Percentiles rank a stretch among this genome's conserved stretches.
phyloP scores from a whole-genome alignment of 2,797 vertebrate genomes.

The Monodelphis domestica region DNA sequence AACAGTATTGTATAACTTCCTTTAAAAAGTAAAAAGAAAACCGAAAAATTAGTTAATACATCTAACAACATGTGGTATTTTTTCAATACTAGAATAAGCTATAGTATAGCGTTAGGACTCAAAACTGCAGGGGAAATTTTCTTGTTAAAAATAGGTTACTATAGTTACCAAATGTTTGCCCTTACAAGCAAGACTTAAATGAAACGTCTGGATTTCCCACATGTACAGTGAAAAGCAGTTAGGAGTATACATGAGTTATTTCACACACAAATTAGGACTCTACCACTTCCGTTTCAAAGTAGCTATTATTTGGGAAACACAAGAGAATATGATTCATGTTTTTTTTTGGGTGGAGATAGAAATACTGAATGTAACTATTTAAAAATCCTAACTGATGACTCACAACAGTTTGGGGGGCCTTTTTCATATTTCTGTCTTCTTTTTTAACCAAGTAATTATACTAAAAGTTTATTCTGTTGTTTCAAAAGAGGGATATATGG shows the following conservation, averaged over 20 bases:
- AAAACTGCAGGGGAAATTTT: constrained; percentile 62
- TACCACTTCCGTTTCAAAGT: constrained; percentile 72
- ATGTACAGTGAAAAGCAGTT: constrained; percentile 70
- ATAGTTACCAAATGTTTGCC: constrained; percentile 82
- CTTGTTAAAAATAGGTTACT: constrained; percentile 77
- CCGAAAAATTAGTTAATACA: constrained; percentile 49
- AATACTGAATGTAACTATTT: constrained; percentile 81
- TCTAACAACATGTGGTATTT: constrained; percentile 20
- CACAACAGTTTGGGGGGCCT: constrained; percentile 77
- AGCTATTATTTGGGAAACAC: constrained; percentile 80
- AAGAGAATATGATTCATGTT: constrained; percentile 83
- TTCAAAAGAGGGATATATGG: constrained; percentile 55
- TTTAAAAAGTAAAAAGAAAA: constrained; percentile 35
- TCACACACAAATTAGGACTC: constrained; percentile 77
- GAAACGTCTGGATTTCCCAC: constrained; percentile 80
- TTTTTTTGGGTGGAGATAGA: constrained; percentile 82
- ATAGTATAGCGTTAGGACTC: constrained; percentile 65
- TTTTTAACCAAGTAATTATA: constrained; percentile 54
- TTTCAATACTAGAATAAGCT: constrained; percentile 1
- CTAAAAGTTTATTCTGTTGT: constrained; percentile 27
- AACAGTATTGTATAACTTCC: constrained; percentile 23
- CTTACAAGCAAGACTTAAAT: constrained; percentile 73
- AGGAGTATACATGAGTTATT: constrained; percentile 73
- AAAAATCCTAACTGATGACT: constrained; percentile 84
- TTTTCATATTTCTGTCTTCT: constrained; percentile 78